Conservation (phyloP, 2,113 vertebrate species). For the Pyxicephalus adspersus region DNA sequence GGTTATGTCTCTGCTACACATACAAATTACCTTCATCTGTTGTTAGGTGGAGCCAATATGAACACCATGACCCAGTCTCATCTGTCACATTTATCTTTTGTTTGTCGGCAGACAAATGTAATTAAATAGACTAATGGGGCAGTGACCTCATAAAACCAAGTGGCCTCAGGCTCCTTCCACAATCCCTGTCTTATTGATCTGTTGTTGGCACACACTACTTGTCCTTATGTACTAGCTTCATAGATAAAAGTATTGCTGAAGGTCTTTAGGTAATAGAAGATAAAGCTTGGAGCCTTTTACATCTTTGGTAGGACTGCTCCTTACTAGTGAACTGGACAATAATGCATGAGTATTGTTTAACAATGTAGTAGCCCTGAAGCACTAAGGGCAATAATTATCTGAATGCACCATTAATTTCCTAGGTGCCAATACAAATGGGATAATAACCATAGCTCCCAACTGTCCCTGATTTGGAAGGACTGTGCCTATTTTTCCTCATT, state of each 20-base stretch:
- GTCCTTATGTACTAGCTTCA: conserved; percentile 62
- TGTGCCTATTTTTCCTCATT: no score
- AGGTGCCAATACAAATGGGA: no score
- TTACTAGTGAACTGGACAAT: no score
- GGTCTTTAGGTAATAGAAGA: conserved; percentile 74
- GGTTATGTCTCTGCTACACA: neutral
- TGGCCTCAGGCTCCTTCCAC: neutral
- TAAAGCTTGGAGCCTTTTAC: conserved; percentile 58
- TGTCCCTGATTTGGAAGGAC: no score
- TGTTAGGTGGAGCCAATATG: neutral
- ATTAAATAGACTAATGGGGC: conserved; percentile 24
- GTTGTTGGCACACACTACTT: conserved; percentile 37
- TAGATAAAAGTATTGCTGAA: conserved; percentile 78
- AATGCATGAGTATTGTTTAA: no score
- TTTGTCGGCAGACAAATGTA: conserved; percentile 19
- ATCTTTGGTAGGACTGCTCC: no score
- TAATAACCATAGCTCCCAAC: no score
- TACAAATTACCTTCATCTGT: neutral
- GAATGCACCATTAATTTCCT: no score
- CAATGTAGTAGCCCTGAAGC: no score
- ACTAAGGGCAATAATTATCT: no score
- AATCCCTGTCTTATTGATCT: conserved; percentile 39
- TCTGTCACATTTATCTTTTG: conserved; percentile 12
- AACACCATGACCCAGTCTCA: neutral
- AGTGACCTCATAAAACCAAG: neutral